These are phyloP conservation scores for Drosophila atroscutellata DNA, from an alignment of 2,888 invertebrate species.

Conservation along the genomic window DNA sequence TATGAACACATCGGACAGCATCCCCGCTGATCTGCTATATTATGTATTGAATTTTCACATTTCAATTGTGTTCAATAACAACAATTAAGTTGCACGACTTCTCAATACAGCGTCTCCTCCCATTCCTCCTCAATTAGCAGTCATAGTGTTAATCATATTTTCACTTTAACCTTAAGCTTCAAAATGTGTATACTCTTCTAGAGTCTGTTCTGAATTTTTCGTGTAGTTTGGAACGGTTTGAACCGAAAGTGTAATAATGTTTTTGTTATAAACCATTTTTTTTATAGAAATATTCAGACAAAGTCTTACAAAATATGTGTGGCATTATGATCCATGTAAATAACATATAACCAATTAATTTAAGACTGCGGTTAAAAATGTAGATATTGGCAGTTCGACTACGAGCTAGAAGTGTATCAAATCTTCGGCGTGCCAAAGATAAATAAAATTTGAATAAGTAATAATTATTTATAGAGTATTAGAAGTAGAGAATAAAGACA, in stretches of 20 bases:
- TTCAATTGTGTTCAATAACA: conserved; percentile 5
- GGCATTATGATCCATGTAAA: background rate
- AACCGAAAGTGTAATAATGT: background rate
- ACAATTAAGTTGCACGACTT: background rate
- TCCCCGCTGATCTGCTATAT: background rate
- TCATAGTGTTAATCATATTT: background rate
- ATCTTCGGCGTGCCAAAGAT: no score
- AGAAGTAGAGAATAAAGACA: no score
- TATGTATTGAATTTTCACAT: conserved; percentile 4
- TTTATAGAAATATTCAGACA: background rate
- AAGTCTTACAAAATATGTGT: background rate
- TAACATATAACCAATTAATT: background rate
- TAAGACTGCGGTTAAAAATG: no score
- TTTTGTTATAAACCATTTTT: background rate
- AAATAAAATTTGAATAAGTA: no score
- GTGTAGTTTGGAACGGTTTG: background rate
- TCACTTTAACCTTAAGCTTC: background rate
- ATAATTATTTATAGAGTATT: no score
- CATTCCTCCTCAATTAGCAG: background rate
- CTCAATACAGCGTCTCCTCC: background rate
- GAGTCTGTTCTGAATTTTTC: background rate
- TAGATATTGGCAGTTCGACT: no score
- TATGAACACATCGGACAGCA: background rate
- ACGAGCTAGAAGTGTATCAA: background rate
- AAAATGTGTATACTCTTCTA: background rate